Evolutionary conservation across 2,113 vertebrate species (phyloP).

Genomic region (Caloenas nicobarica): DNA sequence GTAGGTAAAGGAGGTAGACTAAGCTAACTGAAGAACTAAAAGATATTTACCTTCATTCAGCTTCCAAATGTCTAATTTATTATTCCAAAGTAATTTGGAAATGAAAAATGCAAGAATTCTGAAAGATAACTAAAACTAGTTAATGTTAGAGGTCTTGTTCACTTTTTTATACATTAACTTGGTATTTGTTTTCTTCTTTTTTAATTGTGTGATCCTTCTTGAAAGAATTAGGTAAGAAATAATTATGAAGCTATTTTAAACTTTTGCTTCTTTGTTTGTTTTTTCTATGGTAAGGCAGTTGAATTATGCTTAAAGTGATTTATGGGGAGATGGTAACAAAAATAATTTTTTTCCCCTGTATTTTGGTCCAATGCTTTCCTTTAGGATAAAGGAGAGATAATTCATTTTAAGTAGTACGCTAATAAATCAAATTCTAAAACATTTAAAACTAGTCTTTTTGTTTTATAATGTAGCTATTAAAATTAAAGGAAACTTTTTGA

Average conservation of each 20-base stretch:
- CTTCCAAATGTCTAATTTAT: background rate
- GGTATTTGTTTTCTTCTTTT: background rate
- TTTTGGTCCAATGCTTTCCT: background rate
- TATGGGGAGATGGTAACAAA: background rate
- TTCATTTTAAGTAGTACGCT: background rate
- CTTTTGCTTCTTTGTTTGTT: too few species aligned
- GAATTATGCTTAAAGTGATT: background rate
- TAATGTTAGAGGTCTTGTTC: background rate
- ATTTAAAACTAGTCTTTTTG: background rate
- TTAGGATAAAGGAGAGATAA: background rate
- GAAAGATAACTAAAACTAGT: background rate
- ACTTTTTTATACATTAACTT: background rate
- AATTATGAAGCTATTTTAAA: background rate
- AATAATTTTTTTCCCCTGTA: background rate
- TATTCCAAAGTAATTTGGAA: background rate
- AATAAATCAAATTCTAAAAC: background rate
- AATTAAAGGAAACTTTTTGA: background rate
- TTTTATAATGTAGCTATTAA: background rate
- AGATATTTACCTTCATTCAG: background rate
- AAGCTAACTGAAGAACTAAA: background rate
- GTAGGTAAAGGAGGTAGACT: background rate
- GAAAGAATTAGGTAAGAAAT: background rate
- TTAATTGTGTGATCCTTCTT: background rate
- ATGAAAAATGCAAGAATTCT: background rate
- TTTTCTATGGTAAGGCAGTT: background rate